A percentile compares a stretch with the other conserved stretches of the same genome.
Conservation (phyloP, 2,888 invertebrate genomes). For the Timandra comae region DNA sequence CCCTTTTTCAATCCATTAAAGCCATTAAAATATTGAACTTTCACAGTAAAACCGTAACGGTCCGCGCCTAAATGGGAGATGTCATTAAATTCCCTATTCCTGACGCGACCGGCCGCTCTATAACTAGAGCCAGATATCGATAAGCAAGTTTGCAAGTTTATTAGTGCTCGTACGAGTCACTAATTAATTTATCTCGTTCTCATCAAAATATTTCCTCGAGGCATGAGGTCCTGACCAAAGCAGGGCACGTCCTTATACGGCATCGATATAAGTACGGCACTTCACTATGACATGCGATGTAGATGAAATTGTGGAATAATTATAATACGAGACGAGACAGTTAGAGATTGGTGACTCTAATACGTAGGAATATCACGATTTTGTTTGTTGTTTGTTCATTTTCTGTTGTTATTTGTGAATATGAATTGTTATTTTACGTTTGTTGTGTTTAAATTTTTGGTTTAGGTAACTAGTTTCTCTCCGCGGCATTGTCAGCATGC, state of each 20-base stretch:
- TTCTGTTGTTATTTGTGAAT: too few relatives aligned
- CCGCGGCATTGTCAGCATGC: too few relatives aligned
- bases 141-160: slow-evolving; percentile 52
- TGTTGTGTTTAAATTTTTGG: too few relatives aligned
- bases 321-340: too few relatives aligned
- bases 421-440: too few relatives aligned
- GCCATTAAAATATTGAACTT: slow-evolving; percentile 9
- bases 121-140: slow-evolving; percentile 42
- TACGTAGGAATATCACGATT: too few relatives aligned
- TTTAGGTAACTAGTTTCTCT: too few relatives aligned
- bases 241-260: slow-evolving; percentile 11
- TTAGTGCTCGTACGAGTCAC: slow-evolving; percentile 43
- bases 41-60: slow-evolving; percentile 11
- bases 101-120: slow-evolving; percentile 24
- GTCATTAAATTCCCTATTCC: slow-evolving; percentile 25
- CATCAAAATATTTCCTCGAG: slow-evolving; percentile 61
- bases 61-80: slow-evolving; percentile 23
- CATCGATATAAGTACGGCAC: slow-evolving; percentile 6
- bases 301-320: neutral
- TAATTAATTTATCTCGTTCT: slow-evolving; percentile 66
- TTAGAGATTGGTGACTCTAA: too few relatives aligned
- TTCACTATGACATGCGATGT: neutral
- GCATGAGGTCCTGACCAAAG: slow-evolving; percentile 51
- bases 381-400: too few relatives aligned
- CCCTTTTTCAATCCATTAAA: too few relatives aligned